Evolutionary conservation across 2,888 invertebrate genomes (phyloP).

Genomic region (Pristionchus japonicus): DNA sequence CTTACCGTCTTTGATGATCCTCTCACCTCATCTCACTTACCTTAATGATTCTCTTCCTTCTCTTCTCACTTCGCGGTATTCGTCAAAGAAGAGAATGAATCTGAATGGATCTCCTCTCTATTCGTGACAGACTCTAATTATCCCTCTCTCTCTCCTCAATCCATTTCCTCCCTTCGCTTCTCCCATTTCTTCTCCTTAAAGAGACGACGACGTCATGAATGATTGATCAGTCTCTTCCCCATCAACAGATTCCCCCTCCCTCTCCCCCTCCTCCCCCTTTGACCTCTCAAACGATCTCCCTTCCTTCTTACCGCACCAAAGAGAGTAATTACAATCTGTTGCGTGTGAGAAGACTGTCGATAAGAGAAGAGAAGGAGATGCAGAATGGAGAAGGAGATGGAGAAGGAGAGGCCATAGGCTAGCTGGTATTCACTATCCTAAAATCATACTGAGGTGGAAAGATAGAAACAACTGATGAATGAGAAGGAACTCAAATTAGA

Average conservation of each 20-base stretch:
- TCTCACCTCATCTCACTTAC: not conserved
- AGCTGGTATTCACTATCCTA: not conserved
- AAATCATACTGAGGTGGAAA: not conserved
- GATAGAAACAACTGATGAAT: not conserved
- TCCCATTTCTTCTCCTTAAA: constrained; percentile 24
- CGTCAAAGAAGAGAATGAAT: not conserved
- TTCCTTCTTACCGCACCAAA: not conserved
- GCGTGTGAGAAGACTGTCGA: constrained; percentile 15
- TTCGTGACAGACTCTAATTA: constrained; percentile 23
- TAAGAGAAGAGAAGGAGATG: not conserved
- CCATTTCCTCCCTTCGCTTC: constrained; percentile 23
- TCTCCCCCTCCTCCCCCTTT: too few species aligned
- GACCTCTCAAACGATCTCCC: too few species aligned
- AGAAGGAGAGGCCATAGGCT: not conserved
- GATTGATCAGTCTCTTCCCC: not conserved
- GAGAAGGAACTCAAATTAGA: too few species aligned
- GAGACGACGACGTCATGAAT: not conserved
- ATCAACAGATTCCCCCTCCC: constrained; percentile 24
- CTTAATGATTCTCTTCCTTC: not conserved
- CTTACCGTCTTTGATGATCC: not conserved
- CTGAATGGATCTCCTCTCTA: constrained; percentile 4
- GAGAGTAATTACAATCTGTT: constrained; percentile 13
- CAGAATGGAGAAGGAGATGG: too few species aligned
- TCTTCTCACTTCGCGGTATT: not conserved
- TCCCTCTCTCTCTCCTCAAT: too few species aligned